Base-by-base conservation (phyloP, 2,888 invertebrate species). In the Trimorus sp. region DNA sequence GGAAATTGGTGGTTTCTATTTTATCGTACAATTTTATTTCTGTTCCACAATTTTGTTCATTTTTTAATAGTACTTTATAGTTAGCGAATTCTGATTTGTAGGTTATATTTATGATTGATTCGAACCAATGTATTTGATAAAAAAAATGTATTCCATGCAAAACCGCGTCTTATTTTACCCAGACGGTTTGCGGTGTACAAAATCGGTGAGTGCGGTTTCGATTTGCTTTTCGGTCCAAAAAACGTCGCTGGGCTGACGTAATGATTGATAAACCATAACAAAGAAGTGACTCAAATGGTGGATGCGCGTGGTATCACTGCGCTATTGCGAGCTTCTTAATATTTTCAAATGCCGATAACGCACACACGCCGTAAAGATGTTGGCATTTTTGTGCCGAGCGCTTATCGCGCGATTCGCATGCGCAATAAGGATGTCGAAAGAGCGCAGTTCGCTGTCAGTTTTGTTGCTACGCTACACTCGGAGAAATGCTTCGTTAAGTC, bases 271-370 rank as follows among this genome's bases (percentile, higher is more conserved):
- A 79, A 69, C 40, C 54, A 56, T 42, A 62, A 79, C 68, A 62
- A 79, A 79, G 73, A 66, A 78, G 15, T 68, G 66, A 79, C 65
- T 78, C 66, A 66, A 71, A 54, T 40, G 12, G 62, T 49, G 40
- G 54, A 65, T 26, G 65, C 45, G 45, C 40, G 58, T 56, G 54
- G 51, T 75, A 74, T 74, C 73, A 63, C 63, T 74, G 63, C 26
- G 73, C 58, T 79, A 75, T 75, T 66, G 62, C 58, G 63, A 49
- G 58, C 74, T 79, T 74, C 74, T 78, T 71, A 78, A 79, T 79
- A 75, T 79, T 79, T 79, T 70, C 65, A 79, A 79, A 79, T 54
- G 63, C 65, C 54, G 79, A 79, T 79, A 79, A 79, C 79, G 75
- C 79, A 75, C 70, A 79, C 70, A 58, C 60, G 62, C 58, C 49